phyloP scores from a whole-genome alignment of 2,888 invertebrate genomes.

The Flexamia atlantica region DNA sequence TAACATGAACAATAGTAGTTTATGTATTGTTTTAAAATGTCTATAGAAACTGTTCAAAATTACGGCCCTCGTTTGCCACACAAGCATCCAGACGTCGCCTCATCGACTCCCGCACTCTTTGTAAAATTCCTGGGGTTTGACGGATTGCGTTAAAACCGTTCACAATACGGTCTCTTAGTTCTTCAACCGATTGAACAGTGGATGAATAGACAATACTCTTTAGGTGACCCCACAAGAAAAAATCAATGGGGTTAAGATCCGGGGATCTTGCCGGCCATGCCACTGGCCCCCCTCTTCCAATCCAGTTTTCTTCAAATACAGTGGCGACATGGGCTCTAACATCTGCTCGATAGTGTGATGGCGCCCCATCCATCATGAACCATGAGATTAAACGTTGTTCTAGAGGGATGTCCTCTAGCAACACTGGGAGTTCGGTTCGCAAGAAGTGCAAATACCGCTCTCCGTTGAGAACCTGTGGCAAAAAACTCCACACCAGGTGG shows the following conservation, averaged over 20 bases:
- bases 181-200: constrained; percentile 66
- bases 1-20: neutral
- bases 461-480: constrained; percentile 66
- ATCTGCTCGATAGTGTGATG: constrained; percentile 67
- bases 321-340: constrained; percentile 67
- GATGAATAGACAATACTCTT: constrained; percentile 68
- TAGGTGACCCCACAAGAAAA: constrained; percentile 61
- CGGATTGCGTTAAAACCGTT: constrained; percentile 64
- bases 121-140: constrained; percentile 63
- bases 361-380: constrained; percentile 72
- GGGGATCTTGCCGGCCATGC: constrained; percentile 69
- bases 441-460: constrained; percentile 66
- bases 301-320: constrained; percentile 67
- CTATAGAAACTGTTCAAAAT: constrained; percentile 46
- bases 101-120: constrained; percentile 55
- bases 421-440: constrained; percentile 66
- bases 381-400: neutral
- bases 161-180: constrained; percentile 67
- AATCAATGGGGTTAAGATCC: constrained; percentile 68
- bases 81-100: constrained; percentile 50
- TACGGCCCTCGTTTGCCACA: constrained; percentile 30
- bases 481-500: constrained; percentile 66
- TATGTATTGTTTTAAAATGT: neutral
- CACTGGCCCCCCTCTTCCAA: constrained; percentile 69
- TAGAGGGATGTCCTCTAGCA: constrained; percentile 5